Conservation (phyloP, 2,797 vertebrate species). For the Carcharodon carcharias region DNA sequence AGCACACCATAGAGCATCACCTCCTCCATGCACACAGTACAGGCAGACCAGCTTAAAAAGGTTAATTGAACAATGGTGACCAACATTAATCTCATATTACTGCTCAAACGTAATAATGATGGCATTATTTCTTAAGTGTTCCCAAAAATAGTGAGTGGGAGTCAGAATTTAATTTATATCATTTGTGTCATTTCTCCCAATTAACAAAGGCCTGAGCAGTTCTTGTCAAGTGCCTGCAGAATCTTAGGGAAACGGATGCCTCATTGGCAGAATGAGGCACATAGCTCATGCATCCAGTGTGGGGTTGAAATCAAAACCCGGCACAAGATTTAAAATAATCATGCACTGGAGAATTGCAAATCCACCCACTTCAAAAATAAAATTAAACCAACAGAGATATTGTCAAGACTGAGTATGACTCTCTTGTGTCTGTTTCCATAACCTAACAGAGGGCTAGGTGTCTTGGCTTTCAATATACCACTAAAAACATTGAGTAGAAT, state of each 20-base stretch:
- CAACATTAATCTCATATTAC: constrained; percentile 32
- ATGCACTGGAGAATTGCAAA: not conserved
- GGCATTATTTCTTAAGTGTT: not conserved
- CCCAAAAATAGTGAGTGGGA: constrained; percentile 24
- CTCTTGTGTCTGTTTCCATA: not conserved
- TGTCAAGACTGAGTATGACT: not conserved
- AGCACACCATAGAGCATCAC: not conserved
- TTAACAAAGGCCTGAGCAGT: not conserved
- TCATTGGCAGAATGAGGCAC: no score
- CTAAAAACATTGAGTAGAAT: not conserved
- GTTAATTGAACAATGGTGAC: constrained; percentile 33
- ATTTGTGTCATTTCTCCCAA: not conserved
- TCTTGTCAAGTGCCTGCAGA: not conserved
- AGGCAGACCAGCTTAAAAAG: not conserved
- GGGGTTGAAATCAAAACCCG: not conserved
- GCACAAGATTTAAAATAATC: not conserved
- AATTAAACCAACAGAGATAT: not conserved
- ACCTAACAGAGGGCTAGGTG: not conserved
- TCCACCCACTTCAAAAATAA: not conserved
- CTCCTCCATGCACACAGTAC: constrained; percentile 7
- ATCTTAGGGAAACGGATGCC: not conserved
- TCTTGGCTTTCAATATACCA: not conserved
- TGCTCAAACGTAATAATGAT: not conserved
- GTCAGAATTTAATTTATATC: constrained; percentile 15
- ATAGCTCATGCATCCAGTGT: no score